Evolutionary conservation across 1,140 invertebrate genomes (phyloP), one percentile per base, ranked within the genome.

Genomic region (Antheraea pernyi): DNA sequence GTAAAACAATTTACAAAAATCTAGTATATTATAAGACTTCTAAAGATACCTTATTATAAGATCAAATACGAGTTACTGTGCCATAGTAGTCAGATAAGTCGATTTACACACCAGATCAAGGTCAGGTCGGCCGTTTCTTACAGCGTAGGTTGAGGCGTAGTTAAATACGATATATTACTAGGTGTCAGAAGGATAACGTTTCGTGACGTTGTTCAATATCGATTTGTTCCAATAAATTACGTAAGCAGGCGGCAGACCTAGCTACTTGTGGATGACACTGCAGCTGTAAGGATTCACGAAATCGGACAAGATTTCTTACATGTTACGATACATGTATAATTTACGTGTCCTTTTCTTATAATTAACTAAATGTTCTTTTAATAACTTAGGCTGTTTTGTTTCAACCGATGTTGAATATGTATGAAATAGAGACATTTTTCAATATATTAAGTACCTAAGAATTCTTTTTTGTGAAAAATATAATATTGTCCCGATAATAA

Each of bases 281-380:
- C 84, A 87, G 64, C 73, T 84, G 64, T 89, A 80, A 77, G 86
- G 86, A 84, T 89, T 89, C 85, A 30, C 69, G 59, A 76, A 81
- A 73, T 71, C 66, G 39, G 36, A n/a, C 59, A 62, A 30, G 58
- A 71, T 65, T 66, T 19, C 66, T 61, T 30, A 42, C 22, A 59
- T 53, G 46, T 53, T 16, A 0, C 11, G 10, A 53, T 16, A 53
- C 46, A 13, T 3, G 7, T 10, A 48, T n/a, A 53, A 53, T 53
- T 13, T 53, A 53, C 46, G 16, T 1, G 13, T n/a, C 0, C 2
- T 16, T 16, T 16, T 53, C 46, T 53, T 53, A 13, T 53, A 53
- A 53, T 53, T 53, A 53, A 53, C 46, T 53, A 13, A 16, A 6
- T 53, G 6, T 0, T 16, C 2, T 11, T 42, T 42, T 42, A 42